These are phyloP conservation scores for Bradypus variegatus DNA, from an alignment of 2,797 vertebrate species.

Conservation along the genomic window DNA sequence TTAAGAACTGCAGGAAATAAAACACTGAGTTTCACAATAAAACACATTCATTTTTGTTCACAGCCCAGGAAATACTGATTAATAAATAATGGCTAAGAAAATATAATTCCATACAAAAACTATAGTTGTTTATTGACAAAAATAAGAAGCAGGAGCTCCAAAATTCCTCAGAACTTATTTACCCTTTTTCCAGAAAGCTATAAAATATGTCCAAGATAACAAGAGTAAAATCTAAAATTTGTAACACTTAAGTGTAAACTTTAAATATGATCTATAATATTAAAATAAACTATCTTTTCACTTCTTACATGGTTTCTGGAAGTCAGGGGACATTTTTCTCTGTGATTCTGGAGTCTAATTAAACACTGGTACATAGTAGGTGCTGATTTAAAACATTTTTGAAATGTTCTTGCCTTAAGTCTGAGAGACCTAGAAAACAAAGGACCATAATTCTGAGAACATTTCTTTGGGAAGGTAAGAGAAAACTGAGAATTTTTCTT, in stretches of 20 bases:
- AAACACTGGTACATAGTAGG: not conserved
- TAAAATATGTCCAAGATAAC: not conserved
- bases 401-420: constrained; percentile 11
- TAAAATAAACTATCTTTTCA: not conserved
- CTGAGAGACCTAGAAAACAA: constrained; percentile 2
- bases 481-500: not conserved
- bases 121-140: constrained; percentile 1
- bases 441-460: not conserved
- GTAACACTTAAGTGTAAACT: not conserved
- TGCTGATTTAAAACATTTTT: constrained; percentile 29
- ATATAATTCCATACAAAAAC: constrained; percentile 2
- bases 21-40: constrained; percentile 35
- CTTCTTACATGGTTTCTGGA: not conserved
- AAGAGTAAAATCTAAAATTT: not conserved
- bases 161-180: not conserved
- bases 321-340: constrained; percentile 8
- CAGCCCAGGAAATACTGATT: not conserved
- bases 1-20: constrained; percentile 1
- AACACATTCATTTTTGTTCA: constrained; percentile 5
- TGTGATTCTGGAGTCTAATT: not conserved
- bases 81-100: constrained; percentile 21
- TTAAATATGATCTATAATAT: constrained; percentile 2
- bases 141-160: not conserved
- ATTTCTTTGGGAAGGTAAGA: not conserved
- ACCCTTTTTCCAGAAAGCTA: not conserved